Base-by-base conservation (phyloP, 2,888 invertebrate species). In the Cheiracanthium punctorium region DNA sequence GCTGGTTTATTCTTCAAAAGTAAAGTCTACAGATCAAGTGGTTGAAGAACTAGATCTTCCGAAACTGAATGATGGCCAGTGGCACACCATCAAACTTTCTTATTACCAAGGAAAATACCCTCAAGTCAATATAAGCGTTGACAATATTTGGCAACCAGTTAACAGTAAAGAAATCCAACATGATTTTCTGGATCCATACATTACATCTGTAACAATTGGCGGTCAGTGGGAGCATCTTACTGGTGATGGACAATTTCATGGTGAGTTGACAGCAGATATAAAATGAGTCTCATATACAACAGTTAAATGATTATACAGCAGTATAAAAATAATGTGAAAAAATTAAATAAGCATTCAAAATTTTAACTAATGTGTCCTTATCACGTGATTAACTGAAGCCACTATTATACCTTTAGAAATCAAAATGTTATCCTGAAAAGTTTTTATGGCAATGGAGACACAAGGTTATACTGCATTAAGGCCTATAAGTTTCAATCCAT, bases 151-250 rank as follows among this genome's bases (percentile, higher is more conserved):
- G 72, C 80, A 87, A 10, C 72, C 41, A 0, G 70, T 89, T 20
- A 79, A 52, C 1, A 80, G 82, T 1, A 85, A 82, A 30, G 67
- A 82, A 14, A 95, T 96, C 1, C 95, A 97, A 0, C 98, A 98
- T 91, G 96, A 97, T 91, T 97, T 97, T 91, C 93, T 97, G 43
- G 97, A 97, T 92, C 96, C 98, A 0, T 97, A 97, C 91, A 92
- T 98, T 73, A 96, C 96, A 0, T 93, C 94, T 4, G 92, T 98
- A 79, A 95, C 95, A 1, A 92, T 98, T 58, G 98, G 98, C 58
- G 91, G 91, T 77, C 32, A 88, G 88, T 72, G 72, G 75, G 64
- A 88, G 43, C 41, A 86, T 29, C 41, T 84, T 29, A 69, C 65
- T 71, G 86, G 82, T 24, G 89, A 88, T 32, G 84, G 74, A 43